Percentiles rank a stretch among this genome's conserved stretches.
Evolutionary conservation across 1,140 invertebrate species (phyloP).

Genomic region (Sipha flava): DNA sequence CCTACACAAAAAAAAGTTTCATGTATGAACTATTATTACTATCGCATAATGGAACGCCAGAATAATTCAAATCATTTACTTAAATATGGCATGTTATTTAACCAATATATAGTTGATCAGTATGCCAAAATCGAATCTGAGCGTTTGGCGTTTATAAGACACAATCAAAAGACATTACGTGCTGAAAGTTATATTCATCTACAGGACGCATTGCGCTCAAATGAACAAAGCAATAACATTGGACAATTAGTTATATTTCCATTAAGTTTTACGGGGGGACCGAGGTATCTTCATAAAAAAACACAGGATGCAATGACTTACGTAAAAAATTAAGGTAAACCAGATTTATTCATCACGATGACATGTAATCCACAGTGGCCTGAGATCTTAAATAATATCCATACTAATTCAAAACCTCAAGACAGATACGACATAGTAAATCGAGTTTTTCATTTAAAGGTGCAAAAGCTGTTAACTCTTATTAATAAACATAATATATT

Average conservation of each 20-base stretch:
- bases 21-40: background rate
- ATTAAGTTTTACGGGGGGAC: background rate
- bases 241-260: constrained; percentile 1
- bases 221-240: constrained; percentile 33
- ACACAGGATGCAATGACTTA: constrained; percentile 47
- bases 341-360: constrained; percentile 35
- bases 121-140: background rate
- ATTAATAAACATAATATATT: background rate
- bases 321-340: constrained; percentile 43
- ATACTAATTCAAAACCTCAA: background rate
- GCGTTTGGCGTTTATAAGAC: background rate
- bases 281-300: background rate
- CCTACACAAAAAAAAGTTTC: background rate
- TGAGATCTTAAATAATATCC: constrained; percentile 28
- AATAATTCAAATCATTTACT: background rate
- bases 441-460: constrained; percentile 1
- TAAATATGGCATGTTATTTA: background rate
- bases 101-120: background rate
- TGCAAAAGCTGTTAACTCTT: background rate
- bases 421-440: background rate
- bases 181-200: background rate
- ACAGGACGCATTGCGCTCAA: background rate
- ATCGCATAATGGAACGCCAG: background rate
- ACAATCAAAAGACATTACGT: background rate
- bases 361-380: constrained; percentile 38